Evolutionary conservation across 2,888 invertebrate species (phyloP), one percentile per base, ranked within the genome.

Genomic region (Chalcosyrphus nemorum): DNA sequence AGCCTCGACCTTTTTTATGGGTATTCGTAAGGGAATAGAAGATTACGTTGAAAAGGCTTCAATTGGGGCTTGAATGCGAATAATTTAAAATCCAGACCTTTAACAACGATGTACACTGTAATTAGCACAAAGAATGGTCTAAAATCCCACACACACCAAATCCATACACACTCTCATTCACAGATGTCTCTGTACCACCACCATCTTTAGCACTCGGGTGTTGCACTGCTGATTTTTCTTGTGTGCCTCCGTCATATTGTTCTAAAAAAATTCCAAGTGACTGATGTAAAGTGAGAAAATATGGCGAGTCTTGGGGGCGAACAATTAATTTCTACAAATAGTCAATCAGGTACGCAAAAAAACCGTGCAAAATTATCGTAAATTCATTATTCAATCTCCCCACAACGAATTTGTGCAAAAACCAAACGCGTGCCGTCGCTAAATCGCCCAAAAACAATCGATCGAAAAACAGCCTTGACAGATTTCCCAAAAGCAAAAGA

Each of bases 281-380:
- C 88, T 89, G 88, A 88, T 88, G 88, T 88, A 88, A 87, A 89
- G 89, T 89, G 88, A 87, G 88, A 88, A 91, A 92, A 92, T 91
- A 92, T 91, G 92, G 91, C 91, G 92, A 91, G 91, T 91, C 89
- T 92, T 90, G 92, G 90, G 89, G 92, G 91, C 88, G 91, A 92
- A 89, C 90, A 91, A 89, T 89, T 91, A 90, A 91, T 90, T 91
- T 89, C 88, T 88, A 88, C 89, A 88, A 91, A 90, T 89, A 90
- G 89, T 88, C 88, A 88, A 89, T 88, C 90, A 91, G 91, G 92
- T 92, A 91, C 87, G 89, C 88, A 87, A 88, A 87, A 81, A 88
- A 88, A 87, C 86, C 68, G 65, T 86, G 81, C 78, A 75, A 86
- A 87, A 86, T 66, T 61, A 76, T 88, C 87, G 70, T 88, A 88